Evolutionary conservation across 2,888 invertebrate species (phyloP).

Genomic region (Oligia strigilis): DNA sequence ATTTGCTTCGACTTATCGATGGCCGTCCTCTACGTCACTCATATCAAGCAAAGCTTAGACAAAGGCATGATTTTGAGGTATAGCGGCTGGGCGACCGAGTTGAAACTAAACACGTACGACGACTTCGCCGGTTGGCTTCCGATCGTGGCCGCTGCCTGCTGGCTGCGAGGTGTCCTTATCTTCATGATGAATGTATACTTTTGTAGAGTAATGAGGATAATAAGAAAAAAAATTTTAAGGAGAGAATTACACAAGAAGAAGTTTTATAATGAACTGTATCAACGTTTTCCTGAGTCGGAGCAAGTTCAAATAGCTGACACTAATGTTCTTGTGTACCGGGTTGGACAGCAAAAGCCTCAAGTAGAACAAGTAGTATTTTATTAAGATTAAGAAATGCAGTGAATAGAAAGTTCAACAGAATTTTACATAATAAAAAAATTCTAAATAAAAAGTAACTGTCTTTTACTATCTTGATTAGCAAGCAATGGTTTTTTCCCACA

Average conservation of each 20-base stretch:
- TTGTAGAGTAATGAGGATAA: constrained; percentile 69
- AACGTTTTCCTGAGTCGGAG: constrained; percentile 76
- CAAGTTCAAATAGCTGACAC: constrained; percentile 48
- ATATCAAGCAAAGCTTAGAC: constrained; percentile 83
- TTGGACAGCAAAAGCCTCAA: constrained; percentile 72
- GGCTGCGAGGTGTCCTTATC: constrained; percentile 80
- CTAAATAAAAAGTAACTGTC: constrained; percentile 22
- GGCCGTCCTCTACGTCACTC: constrained; percentile 81
- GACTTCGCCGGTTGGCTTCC: constrained; percentile 85
- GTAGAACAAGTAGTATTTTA: neutral
- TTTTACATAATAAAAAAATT: neutral
- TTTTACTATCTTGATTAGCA: constrained; percentile 43
- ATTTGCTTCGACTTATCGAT: constrained; percentile 81
- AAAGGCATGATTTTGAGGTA: constrained; percentile 82
- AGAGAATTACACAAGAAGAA: constrained; percentile 73
- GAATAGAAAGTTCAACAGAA: neutral
- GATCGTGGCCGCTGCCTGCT: constrained; percentile 75
- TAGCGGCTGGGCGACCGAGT: constrained; percentile 82
- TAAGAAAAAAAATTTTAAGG: constrained; percentile 70
- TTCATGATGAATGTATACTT: constrained; percentile 77
- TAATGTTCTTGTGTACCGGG: constrained; percentile 72
- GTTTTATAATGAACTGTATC: constrained; percentile 63
- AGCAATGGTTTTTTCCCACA: constrained; percentile 61
- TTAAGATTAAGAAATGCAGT: neutral
- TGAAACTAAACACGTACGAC: constrained; percentile 72